Percentiles rank a stretch among this genome's conserved stretches.
Evolutionary conservation across 2,888 invertebrate species (phyloP).

Genomic region (Sphinx pinastri): DNA sequence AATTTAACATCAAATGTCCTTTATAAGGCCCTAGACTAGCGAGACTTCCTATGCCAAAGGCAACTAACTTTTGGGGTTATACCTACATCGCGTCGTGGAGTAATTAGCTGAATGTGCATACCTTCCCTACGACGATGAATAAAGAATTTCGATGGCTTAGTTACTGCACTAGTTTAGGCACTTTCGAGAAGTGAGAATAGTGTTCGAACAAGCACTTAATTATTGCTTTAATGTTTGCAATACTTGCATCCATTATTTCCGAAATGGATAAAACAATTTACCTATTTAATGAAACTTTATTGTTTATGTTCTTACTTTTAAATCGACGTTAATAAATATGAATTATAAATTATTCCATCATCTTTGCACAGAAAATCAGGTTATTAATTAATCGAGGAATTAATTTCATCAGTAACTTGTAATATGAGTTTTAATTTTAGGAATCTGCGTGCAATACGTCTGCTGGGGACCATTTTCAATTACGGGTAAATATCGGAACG

Average conservation of each 20-base stretch:
- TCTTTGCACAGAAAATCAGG: background rate
- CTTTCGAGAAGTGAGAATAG: background rate
- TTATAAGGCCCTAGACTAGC: background rate
- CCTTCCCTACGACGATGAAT: background rate
- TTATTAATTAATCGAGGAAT: background rate
- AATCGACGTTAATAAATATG: too few species aligned
- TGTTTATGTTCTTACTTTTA: too few species aligned
- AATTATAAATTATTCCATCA: too few species aligned
- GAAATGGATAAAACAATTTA: too few species aligned
- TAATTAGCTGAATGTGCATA: background rate
- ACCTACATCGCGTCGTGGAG: background rate
- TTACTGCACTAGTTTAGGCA: background rate
- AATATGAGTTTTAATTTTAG: background rate
- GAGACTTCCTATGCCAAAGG: background rate
- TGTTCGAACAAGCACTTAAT: background rate
- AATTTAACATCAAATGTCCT: too few species aligned
- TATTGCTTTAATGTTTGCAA: too few species aligned
- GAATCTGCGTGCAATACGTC: background rate
- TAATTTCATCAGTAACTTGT: background rate
- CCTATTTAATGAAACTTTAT: too few species aligned
- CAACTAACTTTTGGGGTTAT: background rate
- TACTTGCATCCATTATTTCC: too few species aligned
- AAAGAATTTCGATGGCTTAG: slow-evolving; percentile 2
- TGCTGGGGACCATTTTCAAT: background rate
- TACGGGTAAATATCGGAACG: background rate